These are phyloP conservation scores for Chionoecetes opilio DNA, from an alignment of 1,140 invertebrate species.

Conservation along the genomic window DNA sequence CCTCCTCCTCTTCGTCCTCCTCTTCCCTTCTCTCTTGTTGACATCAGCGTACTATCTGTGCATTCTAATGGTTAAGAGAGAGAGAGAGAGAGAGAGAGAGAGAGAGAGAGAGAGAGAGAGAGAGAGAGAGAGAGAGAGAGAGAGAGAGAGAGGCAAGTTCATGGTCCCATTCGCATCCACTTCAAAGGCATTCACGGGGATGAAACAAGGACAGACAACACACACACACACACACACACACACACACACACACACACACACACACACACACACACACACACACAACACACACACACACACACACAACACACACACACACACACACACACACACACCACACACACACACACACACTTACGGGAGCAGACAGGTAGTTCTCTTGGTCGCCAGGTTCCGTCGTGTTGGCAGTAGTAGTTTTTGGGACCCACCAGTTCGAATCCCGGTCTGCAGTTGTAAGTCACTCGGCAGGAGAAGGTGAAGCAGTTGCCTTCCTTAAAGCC, in stretches of 20 bases:
- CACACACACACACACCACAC: conserved; percentile 8
- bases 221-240: too few species aligned
- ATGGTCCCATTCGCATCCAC: too few species aligned
- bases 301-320: conserved; percentile 2
- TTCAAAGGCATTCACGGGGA: too few species aligned
- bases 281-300: conserved; percentile 18
- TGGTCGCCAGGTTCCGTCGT: conserved; percentile 89
- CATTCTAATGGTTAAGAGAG: not conserved
- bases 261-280: conserved; percentile 18
- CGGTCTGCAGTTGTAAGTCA: conserved; percentile 96
- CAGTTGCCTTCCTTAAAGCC: conserved; percentile 96
- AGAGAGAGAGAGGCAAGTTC: not conserved
- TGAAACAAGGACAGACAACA: not conserved
- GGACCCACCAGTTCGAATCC: conserved; percentile 96
- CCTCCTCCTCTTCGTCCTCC: too few species aligned
- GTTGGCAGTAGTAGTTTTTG: conserved; percentile 86
- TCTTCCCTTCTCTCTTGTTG: too few species aligned
- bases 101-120: not conserved
- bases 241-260: not conserved
- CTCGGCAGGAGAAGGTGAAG: conserved; percentile 95
- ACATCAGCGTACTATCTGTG: not conserved
- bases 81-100: conserved; percentile 22
- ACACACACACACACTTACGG: conserved; percentile 86
- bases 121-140: not conserved
- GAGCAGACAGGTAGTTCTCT: conserved; percentile 95